Base-by-base conservation (phyloP, 2,888 invertebrate species). In the Silvanus unidentatus region DNA sequence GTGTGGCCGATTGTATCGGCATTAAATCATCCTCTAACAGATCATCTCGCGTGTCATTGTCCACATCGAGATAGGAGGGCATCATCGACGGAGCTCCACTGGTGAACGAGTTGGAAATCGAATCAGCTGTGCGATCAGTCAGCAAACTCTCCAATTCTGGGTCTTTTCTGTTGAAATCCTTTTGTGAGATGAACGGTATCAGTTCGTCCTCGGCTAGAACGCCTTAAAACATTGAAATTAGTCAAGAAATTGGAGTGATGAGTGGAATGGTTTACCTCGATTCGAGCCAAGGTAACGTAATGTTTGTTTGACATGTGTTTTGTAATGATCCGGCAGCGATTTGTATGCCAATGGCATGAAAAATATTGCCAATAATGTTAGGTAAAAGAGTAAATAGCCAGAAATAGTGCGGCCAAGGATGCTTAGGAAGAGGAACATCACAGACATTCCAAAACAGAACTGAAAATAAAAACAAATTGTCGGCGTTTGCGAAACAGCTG, bases 1-100 rank as follows among this genome's bases (percentile, higher is more conserved):
- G 42, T 14, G 13, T 37, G 16, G 11, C 15, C 16, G 16, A 47
- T n/a, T 53, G 48, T 30, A 48, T 48, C 32, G 69, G 66, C 16
- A 67, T 49, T 13, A 69, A 53, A 44, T 71, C 69, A 36, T 70
- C 71, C 51, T 72, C 72, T 48, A 69, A 69, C 30, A 69, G 62
- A 12, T 65, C 57, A 32, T 60, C 62, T 22, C 64, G 59, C 34
- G 55, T 45, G 37, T 63, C 65, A 35, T 63, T 66, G 38, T 61
- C 66, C 4, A 63, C 59, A 46, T 71, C 71, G n/a, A 69, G 49
- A 52, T 69, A 60, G 1, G 71, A 71, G 9, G 72, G 72, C 71
- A 72, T 72, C 3, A n/a, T 8, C 3, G 32, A 5, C 13, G 32
- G 32, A 9, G n/a, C 32, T 12, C 69, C 70, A 48, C 64, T 67